Evolutionary conservation across 2,113 vertebrate species (phyloP).

Genomic region (Lamprologus speciosus): DNA sequence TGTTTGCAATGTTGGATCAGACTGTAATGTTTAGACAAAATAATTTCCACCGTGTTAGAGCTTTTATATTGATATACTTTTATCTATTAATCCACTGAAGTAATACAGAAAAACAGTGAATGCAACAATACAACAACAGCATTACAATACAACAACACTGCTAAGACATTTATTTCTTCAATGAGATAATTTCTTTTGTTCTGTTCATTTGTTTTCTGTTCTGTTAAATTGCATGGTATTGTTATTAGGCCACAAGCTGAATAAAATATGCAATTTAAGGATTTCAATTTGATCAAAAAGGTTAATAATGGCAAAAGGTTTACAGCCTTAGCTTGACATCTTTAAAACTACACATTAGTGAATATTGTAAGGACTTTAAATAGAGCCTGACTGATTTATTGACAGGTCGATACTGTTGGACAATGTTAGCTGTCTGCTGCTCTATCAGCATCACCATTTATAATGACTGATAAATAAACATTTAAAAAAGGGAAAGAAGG

Average conservation of each 20-base stretch:
- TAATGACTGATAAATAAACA: not conserved
- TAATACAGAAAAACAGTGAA: not conserved
- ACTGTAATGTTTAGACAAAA: not conserved
- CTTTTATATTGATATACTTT: fast-evolving
- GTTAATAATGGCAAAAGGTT: not conserved
- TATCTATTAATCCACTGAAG: not conserved
- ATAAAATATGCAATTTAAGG: not conserved
- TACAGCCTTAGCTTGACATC: not conserved
- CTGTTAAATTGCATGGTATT: not conserved
- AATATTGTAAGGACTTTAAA: not conserved
- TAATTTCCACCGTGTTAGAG: not conserved
- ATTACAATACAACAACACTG: not conserved
- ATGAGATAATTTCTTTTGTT: not conserved
- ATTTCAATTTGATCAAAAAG: not conserved
- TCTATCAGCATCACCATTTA: not conserved
- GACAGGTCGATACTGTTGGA: not conserved
- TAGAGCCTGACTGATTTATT: not conserved
- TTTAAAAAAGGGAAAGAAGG: not conserved
- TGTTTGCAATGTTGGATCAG: not conserved
- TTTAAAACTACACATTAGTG: not conserved
- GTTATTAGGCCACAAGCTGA: not conserved
- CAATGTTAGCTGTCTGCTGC: not conserved
- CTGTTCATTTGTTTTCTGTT: not conserved
- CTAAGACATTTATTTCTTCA: not conserved
- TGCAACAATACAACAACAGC: not conserved